phyloP scores from a whole-genome alignment of 1,140 invertebrate species.

The Proctacanthus coquilletti region DNA sequence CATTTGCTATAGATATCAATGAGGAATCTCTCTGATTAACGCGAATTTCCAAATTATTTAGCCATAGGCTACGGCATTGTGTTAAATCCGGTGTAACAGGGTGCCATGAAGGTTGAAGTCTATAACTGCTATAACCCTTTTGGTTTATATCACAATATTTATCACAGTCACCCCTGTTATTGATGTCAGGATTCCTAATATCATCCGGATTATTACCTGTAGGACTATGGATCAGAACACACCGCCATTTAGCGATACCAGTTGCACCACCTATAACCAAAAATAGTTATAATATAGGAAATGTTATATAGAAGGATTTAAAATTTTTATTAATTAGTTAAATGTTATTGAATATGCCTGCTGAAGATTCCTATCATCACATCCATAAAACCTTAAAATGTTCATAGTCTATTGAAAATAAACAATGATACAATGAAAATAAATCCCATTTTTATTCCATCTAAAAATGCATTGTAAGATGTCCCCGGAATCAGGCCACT shows the following conservation, averaged over 20 bases:
- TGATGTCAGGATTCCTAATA: conserved; percentile 9
- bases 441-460: too few species aligned
- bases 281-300: not conserved
- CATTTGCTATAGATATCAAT: conserved; percentile 61
- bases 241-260: conserved; percentile 70
- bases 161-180: conserved; percentile 18
- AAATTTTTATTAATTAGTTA: too few species aligned
- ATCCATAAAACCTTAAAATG: too few species aligned
- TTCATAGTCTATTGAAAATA: too few species aligned
- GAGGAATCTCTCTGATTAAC: conserved; percentile 58
- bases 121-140: too few species aligned
- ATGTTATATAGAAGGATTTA: not conserved
- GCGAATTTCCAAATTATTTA: conserved; percentile 64
- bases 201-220: conserved; percentile 15
- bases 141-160: not conserved
- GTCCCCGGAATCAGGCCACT: too few species aligned
- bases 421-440: too few species aligned
- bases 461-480: too few species aligned
- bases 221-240: conserved; percentile 30
- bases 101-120: conserved; percentile 45
- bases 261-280: conserved; percentile 44
- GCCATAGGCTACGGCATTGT: conserved; percentile 80
- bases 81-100: conserved; percentile 70
- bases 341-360: too few species aligned
- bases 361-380: too few species aligned